These are phyloP conservation scores for Spheniscus humboldti DNA, from an alignment of 2,797 vertebrate species.

Conservation along the genomic window DNA sequence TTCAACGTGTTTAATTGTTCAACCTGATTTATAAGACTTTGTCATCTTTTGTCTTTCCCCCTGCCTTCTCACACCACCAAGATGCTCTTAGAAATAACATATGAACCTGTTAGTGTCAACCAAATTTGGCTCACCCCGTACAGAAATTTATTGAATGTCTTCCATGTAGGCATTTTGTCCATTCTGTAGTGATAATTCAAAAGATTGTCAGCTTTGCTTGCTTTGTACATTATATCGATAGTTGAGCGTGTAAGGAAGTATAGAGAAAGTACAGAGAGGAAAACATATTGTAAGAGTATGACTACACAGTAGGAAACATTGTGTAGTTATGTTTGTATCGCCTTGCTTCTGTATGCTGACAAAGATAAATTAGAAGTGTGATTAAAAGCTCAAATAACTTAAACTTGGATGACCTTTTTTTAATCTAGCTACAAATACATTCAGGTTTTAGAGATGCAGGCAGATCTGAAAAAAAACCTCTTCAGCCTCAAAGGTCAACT, in stretches of 20 bases:
- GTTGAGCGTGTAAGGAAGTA: neutral
- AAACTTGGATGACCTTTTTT: neutral
- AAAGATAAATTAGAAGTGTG: neutral
- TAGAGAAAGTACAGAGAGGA: neutral
- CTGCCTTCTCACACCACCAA: neutral
- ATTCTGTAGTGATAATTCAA: neutral
- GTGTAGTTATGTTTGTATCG: neutral
- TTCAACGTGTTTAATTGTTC: neutral
- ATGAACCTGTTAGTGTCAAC: neutral
- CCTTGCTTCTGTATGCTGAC: neutral
- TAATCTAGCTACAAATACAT: neutral
- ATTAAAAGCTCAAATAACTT: neutral
- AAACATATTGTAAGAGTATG: neutral
- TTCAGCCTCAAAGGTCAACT: neutral
- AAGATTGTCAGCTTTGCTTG: neutral
- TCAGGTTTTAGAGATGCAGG: neutral
- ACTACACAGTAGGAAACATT: neutral
- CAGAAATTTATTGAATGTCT: neutral
- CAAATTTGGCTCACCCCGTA: neutral
- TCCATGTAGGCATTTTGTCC: neutral
- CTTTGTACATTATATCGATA: neutral
- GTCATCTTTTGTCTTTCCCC: neutral
- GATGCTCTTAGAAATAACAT: neutral
- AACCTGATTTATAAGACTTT: neutral
- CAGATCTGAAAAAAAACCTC: neutral